A percentile compares a stretch with the other conserved stretches of the same genome.
phyloP scores from a whole-genome alignment of 2,113 vertebrate genomes.

The Sturnus vulgaris region DNA sequence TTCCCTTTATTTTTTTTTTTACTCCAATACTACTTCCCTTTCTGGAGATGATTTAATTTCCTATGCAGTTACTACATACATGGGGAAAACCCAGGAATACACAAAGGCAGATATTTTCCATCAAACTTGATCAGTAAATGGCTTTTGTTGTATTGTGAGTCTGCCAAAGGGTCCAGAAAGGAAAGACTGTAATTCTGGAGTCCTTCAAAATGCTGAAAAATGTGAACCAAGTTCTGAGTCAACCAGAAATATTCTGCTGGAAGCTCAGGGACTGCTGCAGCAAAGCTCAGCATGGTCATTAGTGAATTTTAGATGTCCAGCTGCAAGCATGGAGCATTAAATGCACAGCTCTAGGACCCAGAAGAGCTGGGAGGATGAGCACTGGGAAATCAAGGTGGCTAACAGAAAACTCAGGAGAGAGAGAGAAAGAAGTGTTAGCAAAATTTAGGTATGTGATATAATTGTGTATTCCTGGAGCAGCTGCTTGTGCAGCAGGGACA shows the following conservation, averaged over 20 bases:
- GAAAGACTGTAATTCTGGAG: background rate
- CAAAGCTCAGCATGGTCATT: accelerated
- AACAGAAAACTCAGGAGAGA: background rate
- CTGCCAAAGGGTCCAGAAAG: background rate
- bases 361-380: background rate
- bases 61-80: background rate
- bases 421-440: background rate
- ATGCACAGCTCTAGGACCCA: background rate
- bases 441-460: background rate
- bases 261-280: background rate
- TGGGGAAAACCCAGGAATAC: background rate
- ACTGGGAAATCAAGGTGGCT: background rate
- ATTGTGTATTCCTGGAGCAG: background rate
- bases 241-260: background rate
- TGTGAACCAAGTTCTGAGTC: background rate
- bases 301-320: background rate
- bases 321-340: background rate
- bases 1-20: background rate
- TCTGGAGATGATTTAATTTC: conserved; percentile 29
- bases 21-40: background rate
- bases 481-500: background rate
- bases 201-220: background rate
- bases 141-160: background rate
- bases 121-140: background rate
- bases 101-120: conserved; percentile 29